phyloP scores from a whole-genome alignment of 2,113 vertebrate genomes.

The Synchiropus splendidus region DNA sequence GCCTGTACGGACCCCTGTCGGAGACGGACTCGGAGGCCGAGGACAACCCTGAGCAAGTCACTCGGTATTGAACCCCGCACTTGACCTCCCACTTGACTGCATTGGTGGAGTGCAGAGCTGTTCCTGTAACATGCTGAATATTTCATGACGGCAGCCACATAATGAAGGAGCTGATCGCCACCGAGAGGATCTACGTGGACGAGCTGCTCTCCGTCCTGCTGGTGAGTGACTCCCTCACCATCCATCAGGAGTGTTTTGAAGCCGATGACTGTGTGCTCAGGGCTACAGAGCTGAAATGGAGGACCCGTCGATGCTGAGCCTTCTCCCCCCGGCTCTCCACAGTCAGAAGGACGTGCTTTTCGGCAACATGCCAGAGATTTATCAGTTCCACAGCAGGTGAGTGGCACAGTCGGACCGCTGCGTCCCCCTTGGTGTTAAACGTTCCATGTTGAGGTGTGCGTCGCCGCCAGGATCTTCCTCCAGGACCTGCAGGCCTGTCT shows the following conservation, averaged over 20 bases:
- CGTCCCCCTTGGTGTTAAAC: slow-evolving; percentile 51
- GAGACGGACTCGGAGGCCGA: slow-evolving; percentile 71
- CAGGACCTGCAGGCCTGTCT: slow-evolving; percentile 82
- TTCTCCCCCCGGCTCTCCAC: slow-evolving; percentile 77
- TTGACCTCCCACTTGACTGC: neutral
- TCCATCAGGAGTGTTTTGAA: no score
- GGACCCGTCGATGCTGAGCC: slow-evolving; percentile 76
- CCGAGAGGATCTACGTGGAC: slow-evolving; percentile 83
- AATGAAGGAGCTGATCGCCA: slow-evolving; percentile 85
- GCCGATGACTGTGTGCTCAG: slow-evolving; percentile 46
- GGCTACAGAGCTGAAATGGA: slow-evolving; percentile 95
- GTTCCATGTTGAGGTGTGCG: slow-evolving; percentile 6
- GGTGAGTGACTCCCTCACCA: slow-evolving; percentile 70
- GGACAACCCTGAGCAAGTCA: slow-evolving; percentile 77
- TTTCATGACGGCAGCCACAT: slow-evolving; percentile 64
- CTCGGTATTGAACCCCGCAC: slow-evolving; percentile 61
- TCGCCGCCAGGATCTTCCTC: slow-evolving; percentile 87
- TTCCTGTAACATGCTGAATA: neutral
- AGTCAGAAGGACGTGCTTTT: slow-evolving; percentile 90
- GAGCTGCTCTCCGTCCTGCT: slow-evolving; percentile 83
- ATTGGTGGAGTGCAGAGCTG: no score
- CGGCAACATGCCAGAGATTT: slow-evolving; percentile 95
- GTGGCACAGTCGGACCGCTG: slow-evolving; percentile 5
- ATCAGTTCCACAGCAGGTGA: slow-evolving; percentile 95
- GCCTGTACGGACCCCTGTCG: slow-evolving; percentile 42